phyloP scores from a whole-genome alignment of 2,888 invertebrate species.

The Ramazzottius varieornatus region DNA sequence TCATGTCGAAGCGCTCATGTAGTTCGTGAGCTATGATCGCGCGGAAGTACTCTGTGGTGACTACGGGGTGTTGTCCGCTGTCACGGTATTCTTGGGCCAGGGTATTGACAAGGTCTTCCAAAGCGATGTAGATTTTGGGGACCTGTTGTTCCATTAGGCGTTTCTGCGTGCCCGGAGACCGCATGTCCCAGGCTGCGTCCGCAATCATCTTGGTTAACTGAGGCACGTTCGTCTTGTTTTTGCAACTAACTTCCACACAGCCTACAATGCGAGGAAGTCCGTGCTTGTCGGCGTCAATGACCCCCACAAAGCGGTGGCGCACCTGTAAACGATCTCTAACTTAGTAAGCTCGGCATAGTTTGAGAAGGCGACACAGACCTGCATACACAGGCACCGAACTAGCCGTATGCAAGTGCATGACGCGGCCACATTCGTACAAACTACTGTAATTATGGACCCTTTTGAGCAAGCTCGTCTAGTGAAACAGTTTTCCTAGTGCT shows the following conservation, averaged over 20 bases:
- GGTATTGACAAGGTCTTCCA: constrained; percentile 67
- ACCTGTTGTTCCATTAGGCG: constrained; percentile 69
- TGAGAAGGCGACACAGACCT: too few relatives aligned
- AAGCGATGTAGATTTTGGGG: constrained; percentile 72
- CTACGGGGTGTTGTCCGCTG: constrained; percentile 44
- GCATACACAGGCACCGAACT: too few relatives aligned
- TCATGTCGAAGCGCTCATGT: constrained; percentile 39
- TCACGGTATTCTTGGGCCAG: constrained; percentile 38
- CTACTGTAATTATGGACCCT: too few relatives aligned
- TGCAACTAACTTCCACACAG: constrained; percentile 67
- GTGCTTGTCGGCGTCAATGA: constrained; percentile 80
- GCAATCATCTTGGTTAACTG: constrained; percentile 70
- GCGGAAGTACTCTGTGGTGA: constrained; percentile 41
- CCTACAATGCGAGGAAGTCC: constrained; percentile 76
- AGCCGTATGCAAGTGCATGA: too few relatives aligned
- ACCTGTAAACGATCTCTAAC: too few relatives aligned
- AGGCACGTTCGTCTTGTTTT: constrained; percentile 61
- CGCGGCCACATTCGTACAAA: too few relatives aligned
- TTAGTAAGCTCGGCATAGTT: constrained; percentile 11
- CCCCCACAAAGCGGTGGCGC: constrained; percentile 43
- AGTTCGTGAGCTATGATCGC: constrained; percentile 29
- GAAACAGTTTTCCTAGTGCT: too few relatives aligned
- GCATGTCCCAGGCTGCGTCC: constrained; percentile 66
- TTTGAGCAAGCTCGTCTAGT: too few relatives aligned
- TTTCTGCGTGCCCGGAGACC: constrained; percentile 62